Percentiles rank a stretch among this genome's conserved stretches.
Conservation (phyloP, 2,113 vertebrate species). For the Psephotus haematonotus region DNA sequence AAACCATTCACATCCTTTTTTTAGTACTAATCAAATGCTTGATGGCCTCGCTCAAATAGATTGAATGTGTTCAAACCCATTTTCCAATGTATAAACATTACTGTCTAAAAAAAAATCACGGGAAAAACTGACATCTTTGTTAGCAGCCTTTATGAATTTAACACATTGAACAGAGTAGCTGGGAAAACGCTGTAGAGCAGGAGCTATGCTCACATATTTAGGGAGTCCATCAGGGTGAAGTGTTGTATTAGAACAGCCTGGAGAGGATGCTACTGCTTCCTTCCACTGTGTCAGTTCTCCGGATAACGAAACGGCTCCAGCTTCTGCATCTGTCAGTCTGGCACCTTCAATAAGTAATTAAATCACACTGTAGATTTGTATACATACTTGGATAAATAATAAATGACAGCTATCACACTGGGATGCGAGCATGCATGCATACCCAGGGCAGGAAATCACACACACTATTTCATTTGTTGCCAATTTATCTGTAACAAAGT, state of each 20-base stretch:
- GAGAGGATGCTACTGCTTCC: not conserved
- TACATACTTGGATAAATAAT: conserved; percentile 32
- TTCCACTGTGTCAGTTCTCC: not conserved
- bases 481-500: conserved; percentile 51
- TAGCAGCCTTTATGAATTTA: not conserved
- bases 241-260: not conserved
- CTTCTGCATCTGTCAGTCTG: conserved; percentile 42
- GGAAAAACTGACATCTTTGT: not conserved
- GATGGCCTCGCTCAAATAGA: not conserved
- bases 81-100: not conserved
- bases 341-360: conserved; percentile 47
- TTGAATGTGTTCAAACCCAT: not conserved
- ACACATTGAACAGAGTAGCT: not conserved
- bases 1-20: not conserved
- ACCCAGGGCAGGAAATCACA: conserved; percentile 34
- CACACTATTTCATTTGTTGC: conserved; percentile 29
- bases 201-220: not conserved
- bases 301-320: not conserved
- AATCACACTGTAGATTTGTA: conserved; percentile 29
- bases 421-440: not conserved
- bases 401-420: conserved; percentile 39
- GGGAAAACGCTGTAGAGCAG: not conserved
- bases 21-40: not conserved
- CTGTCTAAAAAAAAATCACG: not conserved
- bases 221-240: not conserved